phyloP scores from a whole-genome alignment of 1,140 invertebrate species.

The Anthonomus grandis region DNA sequence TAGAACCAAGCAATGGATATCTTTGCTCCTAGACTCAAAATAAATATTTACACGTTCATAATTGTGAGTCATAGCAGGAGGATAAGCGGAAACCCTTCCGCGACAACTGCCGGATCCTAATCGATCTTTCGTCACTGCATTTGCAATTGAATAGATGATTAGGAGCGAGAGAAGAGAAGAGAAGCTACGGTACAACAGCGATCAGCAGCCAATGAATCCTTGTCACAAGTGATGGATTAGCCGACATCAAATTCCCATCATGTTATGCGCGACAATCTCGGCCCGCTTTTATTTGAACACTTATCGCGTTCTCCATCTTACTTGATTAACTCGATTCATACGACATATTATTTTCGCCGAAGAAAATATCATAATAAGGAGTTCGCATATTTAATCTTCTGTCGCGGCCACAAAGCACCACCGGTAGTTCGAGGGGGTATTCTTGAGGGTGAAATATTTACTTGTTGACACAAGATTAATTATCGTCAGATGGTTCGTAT shows the following conservation, averaged over 20 bases:
- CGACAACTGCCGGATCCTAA: slow-evolving; percentile 30
- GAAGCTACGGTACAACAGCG: too few species aligned
- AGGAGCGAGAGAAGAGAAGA: slow-evolving; percentile 30
- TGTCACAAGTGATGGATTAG: slow-evolving; percentile 38
- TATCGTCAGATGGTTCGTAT: slow-evolving; percentile 9
- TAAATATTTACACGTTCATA: too few species aligned
- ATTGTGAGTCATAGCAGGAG: too few species aligned
- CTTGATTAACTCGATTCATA: slow-evolving; percentile 31
- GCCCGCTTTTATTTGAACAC: slow-evolving; percentile 30
- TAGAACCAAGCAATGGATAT: too few species aligned
- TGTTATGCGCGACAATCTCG: slow-evolving; percentile 30
- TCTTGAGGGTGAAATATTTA: slow-evolving; percentile 20
- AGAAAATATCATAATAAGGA: slow-evolving; percentile 25
- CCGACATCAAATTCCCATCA: slow-evolving; percentile 37
- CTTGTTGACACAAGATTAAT: slow-evolving; percentile 26
- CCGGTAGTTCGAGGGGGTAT: slow-evolving; percentile 12
- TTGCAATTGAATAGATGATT: slow-evolving; percentile 42
- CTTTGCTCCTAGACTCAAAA: too few species aligned
- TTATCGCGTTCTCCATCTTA: slow-evolving; percentile 27
- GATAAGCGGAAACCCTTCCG: slow-evolving; percentile 36
- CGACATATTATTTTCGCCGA: slow-evolving; percentile 17
- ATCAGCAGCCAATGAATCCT: slow-evolving; percentile 35
- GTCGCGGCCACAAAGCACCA: slow-evolving; percentile 14
- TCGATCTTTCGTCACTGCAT: slow-evolving; percentile 37
- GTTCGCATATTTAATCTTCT: slow-evolving; percentile 24